Evolutionary conservation across 92 coral and sea anemone species (phyloP), one percentile per base, ranked within the genome.

Genomic region (Paragorgia papillata): DNA sequence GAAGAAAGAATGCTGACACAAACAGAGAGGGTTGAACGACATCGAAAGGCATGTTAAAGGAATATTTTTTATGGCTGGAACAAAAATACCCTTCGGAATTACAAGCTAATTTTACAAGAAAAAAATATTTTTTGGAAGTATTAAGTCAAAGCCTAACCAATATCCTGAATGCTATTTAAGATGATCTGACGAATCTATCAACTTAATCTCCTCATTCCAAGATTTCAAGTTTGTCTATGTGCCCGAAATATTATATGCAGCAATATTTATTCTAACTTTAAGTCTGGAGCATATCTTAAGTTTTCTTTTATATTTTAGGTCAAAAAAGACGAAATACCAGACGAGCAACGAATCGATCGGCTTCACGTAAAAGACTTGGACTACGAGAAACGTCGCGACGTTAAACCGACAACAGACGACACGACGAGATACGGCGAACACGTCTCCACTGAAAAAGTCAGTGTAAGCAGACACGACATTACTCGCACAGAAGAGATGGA

Each of bases 351-450:
- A 4, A 21, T 67, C 30, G 74, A 67, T 2, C 74, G 51, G 15
- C 51, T 41, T 67, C 74, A 55, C 30, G 57, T 55, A 41, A 32
- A 67, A 67, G 74, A 55, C 20, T 57, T 41, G 51, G 74, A 67
- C 9, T 67, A 41, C 44, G 57, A 67, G 24, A 67, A 67, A 67
- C 57, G 35, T 15, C 37, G 20, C 60, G 37, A 68, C 39, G 9
- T 12, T 29, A 68, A 44, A 68, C 50, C 57, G 10, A 31, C 24
- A 2, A 25, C 59, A 68, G 75, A 68, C 50, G 75, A 68, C 41
- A 68, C 75, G 17, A 22, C 27, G n/a, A 15, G 17, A 15, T 46
- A 37, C 13, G 39, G 32, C 12, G 18, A 68, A 68, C 34, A 48
- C 28, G 75, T 68, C 14, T 2, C 75, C 22, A 30, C 59, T 9